Evolutionary conservation across 2,113 vertebrate genomes (phyloP).

Genomic region (Synodontis membranacea): DNA sequence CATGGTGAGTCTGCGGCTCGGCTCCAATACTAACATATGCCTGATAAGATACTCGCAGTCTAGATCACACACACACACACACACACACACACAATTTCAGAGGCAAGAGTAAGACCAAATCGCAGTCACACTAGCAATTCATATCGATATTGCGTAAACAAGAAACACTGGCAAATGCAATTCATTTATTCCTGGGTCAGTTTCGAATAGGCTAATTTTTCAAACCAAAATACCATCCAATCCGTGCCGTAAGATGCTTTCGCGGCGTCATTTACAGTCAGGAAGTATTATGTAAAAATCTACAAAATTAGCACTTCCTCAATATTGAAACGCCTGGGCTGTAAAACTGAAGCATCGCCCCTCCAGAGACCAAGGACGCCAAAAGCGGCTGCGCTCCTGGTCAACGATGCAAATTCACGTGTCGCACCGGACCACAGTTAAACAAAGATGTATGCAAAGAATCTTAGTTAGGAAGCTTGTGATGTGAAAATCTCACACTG

Average conservation of each 20-base stretch:
- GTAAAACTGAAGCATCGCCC: background rate
- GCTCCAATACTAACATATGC: constrained; percentile 97
- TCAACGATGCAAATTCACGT: too few species aligned
- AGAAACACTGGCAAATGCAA: background rate
- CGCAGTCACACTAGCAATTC: background rate
- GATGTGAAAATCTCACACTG: too few species aligned
- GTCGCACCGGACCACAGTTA: too few species aligned
- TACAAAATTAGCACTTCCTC: background rate
- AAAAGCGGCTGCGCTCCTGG: too few species aligned
- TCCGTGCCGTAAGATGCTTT: background rate
- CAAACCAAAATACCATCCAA: background rate
- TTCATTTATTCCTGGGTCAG: background rate
- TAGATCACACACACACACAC: constrained; percentile 63
- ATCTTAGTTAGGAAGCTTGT: too few species aligned
- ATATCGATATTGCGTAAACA: background rate
- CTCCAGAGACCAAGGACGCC: too few species aligned
- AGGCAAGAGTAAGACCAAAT: background rate
- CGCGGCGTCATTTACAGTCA: background rate
- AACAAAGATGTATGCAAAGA: too few species aligned
- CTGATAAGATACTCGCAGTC: constrained; percentile 98
- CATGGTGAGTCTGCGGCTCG: constrained; percentile 90
- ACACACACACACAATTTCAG: constrained; percentile 4
- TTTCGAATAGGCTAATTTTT: background rate
- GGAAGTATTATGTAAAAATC: background rate
- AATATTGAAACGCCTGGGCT: background rate